Base-by-base conservation (phyloP, 2,888 invertebrate genomes). In the Erannis defoliaria region DNA sequence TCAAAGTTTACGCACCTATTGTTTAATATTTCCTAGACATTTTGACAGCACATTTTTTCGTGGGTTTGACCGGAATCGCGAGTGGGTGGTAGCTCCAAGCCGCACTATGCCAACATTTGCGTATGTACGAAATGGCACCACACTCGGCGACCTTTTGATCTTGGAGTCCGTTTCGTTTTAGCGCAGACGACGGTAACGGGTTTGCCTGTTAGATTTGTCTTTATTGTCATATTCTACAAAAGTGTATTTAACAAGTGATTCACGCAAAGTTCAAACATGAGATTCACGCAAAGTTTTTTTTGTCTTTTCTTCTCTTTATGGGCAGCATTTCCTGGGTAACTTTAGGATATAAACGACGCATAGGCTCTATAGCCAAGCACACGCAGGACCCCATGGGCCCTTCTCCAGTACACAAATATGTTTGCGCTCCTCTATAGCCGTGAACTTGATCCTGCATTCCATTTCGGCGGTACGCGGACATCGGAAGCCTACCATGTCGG, bases 391-490 rank as follows among this genome's bases (percentile, higher is more conserved):
- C 73, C 9, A 68, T 54, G 10, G 66, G 53, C 49, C 70, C 57
- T 62, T 67, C 67, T 18, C 72, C 75, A 8, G 87, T 76, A 68
- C 91, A 91, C 45, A 93, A 64, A 63, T 84, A 86, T 55, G 84
- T 80, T 53, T 86, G 75, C 18, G 91, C 89, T 64, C 89, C 91
- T 74, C 89, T 82, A 66, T 92, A 90, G 42, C 92, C 91, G 69
- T 88, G 79, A 46, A 91, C 78, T 74, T 90, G 91, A 70, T 93
- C 92, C 73, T 91, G 92, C 51, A 90, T 83, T 66, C 93, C 92
- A 60, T 92, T 90, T 55, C 88, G 81, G 64, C 81, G 75, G 76
- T 89, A 91, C 59, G 85, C 90, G 62, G 89, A 81, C 67, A 68
- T 74, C 19, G 90, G 90, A 43, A 91, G 87, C 72, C 84, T 85